Evolutionary conservation across 2,888 invertebrate genomes (phyloP).

Genomic region (Drosophila longiperda): DNA sequence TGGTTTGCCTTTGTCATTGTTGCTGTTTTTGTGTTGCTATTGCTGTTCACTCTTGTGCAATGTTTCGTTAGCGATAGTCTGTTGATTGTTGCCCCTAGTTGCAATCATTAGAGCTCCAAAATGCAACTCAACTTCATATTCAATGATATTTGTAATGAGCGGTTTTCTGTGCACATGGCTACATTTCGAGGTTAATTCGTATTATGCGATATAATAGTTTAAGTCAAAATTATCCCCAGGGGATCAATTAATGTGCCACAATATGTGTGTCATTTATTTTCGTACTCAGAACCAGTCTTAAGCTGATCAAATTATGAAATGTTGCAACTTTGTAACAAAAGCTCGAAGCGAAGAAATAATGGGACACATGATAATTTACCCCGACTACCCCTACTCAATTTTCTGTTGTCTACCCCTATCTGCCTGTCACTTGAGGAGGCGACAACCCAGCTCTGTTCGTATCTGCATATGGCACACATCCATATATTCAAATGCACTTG

Average conservation of each 20-base stretch:
- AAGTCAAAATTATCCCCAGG: background rate
- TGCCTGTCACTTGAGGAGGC: background rate
- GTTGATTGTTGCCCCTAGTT: slow-evolving; percentile 39
- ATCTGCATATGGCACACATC: slow-evolving; percentile 15
- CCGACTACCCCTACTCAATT: background rate
- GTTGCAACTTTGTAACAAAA: slow-evolving; percentile 6
- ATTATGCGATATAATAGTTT: slow-evolving; percentile 9
- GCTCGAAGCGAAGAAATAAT: background rate
- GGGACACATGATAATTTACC: background rate
- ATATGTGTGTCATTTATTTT: background rate
- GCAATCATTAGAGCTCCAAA: slow-evolving; percentile 53
- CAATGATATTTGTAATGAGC: slow-evolving; percentile 55
- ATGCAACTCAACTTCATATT: slow-evolving; percentile 43
- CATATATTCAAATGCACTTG: background rate
- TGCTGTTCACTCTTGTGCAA: slow-evolving; percentile 70
- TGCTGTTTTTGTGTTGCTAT: slow-evolving; percentile 24
- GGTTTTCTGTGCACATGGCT: slow-evolving; percentile 19
- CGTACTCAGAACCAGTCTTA: slow-evolving; percentile 2
- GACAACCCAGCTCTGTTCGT: slow-evolving; percentile 15
- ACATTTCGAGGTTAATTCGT: slow-evolving; percentile 24
- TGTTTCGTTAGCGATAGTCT: slow-evolving; percentile 49
- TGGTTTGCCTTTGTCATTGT: slow-evolving; percentile 26
- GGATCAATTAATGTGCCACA: background rate
- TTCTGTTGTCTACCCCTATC: slow-evolving; percentile 40
- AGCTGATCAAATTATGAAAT: background rate